These are phyloP conservation scores for Sinocyclocheilus rhinocerous DNA, from an alignment of 2,113 vertebrate genomes.

Conservation along the genomic window DNA sequence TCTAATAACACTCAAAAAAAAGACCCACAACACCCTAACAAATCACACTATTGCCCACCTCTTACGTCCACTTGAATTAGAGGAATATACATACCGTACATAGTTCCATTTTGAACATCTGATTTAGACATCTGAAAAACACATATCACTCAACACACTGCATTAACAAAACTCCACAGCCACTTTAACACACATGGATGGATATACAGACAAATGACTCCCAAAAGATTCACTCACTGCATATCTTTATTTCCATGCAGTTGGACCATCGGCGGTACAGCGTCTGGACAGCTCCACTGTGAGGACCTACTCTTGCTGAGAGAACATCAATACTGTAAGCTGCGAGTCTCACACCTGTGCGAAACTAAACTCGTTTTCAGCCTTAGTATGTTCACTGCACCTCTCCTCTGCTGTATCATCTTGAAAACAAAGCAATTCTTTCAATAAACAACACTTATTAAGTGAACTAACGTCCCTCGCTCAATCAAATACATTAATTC, in stretches of 20 bases:
- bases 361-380: neutral
- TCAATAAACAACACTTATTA: neutral
- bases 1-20: too few relatives aligned
- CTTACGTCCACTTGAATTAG: too few relatives aligned
- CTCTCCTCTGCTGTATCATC: neutral
- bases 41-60: too few relatives aligned
- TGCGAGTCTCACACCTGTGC: constrained; percentile 80
- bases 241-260: constrained; percentile 72
- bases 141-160: neutral
- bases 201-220: neutral
- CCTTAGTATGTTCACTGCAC: neutral
- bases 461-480: too few relatives aligned
- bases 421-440: neutral
- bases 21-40: too few relatives aligned
- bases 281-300: constrained; percentile 98
- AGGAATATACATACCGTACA: neutral
- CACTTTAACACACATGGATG: neutral
- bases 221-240: neutral
- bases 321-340: constrained; percentile 73
- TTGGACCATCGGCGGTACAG: constrained; percentile 91
- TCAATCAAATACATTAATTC: too few relatives aligned
- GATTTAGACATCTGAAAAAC: neutral
- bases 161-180: neutral
- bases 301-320: constrained; percentile 99
- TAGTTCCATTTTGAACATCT: neutral